Evolutionary conservation across 23 tunicate genomes (phyloP).

Genomic region (Botrylloides violaceus): DNA sequence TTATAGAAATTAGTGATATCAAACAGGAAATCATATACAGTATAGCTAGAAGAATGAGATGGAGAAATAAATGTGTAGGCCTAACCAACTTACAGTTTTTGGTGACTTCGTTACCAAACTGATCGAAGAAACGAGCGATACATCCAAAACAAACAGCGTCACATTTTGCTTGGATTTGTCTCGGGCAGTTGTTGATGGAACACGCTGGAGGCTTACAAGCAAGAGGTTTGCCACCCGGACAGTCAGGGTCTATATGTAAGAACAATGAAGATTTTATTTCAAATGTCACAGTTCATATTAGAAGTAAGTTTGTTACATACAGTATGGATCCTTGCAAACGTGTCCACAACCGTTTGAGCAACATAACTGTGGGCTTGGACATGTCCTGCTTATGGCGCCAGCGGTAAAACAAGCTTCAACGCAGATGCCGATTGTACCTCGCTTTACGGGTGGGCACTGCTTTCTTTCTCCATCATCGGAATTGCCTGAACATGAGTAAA

Average conservation of each 20-base stretch:
- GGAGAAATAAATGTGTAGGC: too few species aligned
- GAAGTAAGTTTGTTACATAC: not conserved
- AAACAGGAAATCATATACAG: too few species aligned
- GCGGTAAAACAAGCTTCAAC: not conserved
- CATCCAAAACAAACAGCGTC: constrained; percentile 1
- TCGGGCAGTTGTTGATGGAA: not conserved
- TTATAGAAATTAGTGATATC: too few species aligned
- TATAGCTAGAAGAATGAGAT: too few species aligned
- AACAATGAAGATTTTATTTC: not conserved
- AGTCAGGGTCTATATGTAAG: not conserved
- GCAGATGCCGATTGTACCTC: not conserved
- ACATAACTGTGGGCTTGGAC: constrained; percentile 4
- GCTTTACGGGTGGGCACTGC: constrained; percentile 2
- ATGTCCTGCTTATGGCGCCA: not conserved
- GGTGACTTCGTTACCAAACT: constrained; percentile 9
- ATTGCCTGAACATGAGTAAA: too few species aligned
- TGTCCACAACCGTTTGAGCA: constrained; percentile 14
- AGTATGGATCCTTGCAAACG: constrained; percentile 16
- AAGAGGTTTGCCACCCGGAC: not conserved
- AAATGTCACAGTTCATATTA: not conserved
- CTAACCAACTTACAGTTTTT: constrained; percentile 5
- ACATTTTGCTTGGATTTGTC: constrained; percentile 11
- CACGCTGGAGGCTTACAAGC: constrained; percentile 15
- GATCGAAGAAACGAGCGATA: constrained; percentile 8
- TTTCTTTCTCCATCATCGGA: not conserved